Evolutionary conservation across 2,888 invertebrate genomes (phyloP).

Genomic region (Fragum whitleyi): DNA sequence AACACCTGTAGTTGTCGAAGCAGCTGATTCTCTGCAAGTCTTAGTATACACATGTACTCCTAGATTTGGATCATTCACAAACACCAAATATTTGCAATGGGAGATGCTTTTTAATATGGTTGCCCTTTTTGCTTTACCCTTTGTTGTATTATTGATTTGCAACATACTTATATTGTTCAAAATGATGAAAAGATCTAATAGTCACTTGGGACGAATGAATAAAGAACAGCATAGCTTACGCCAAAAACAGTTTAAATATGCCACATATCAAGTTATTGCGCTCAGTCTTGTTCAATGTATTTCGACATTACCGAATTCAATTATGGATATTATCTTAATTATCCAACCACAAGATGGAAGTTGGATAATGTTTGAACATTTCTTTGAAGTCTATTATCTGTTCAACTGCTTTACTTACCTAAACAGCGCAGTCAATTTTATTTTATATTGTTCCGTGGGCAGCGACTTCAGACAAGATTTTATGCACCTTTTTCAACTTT

Average conservation of each 20-base stretch:
- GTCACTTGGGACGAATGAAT: neutral
- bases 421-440: constrained; percentile 9
- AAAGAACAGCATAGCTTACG: neutral
- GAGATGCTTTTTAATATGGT: constrained; percentile 2
- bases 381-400: constrained; percentile 7
- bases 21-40: neutral
- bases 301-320: neutral
- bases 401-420: constrained; percentile 11
- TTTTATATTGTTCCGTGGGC: constrained; percentile 7
- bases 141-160: neutral
- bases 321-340: neutral
- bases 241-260: constrained; percentile 1
- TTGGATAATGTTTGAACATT: neutral
- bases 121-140: neutral
- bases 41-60: neutral
- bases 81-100: neutral
- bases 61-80: neutral
- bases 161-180: constrained; percentile 6
- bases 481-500: neutral
- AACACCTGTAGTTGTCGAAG: neutral
- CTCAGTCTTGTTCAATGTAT: constrained; percentile 1
- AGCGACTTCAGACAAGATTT: constrained; percentile 13
- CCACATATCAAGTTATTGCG: constrained; percentile 11
- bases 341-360: neutral
- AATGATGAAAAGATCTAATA: neutral